Evolutionary conservation across 2,888 invertebrate genomes (phyloP).

Genomic region (Oasisia sp.): DNA sequence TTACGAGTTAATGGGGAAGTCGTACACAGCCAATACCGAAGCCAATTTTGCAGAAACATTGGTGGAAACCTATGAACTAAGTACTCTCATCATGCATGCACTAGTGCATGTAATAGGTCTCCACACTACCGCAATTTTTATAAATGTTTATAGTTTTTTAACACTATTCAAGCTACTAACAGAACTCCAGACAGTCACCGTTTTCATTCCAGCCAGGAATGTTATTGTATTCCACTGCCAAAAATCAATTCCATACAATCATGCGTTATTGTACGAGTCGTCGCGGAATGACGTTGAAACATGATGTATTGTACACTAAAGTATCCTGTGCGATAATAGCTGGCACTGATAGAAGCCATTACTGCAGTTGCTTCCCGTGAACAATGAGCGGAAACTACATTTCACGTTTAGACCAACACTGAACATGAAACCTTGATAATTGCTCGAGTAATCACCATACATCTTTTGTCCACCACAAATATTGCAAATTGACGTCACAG

Average conservation of each 20-base stretch:
- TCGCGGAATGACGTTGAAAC: neutral
- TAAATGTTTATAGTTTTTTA: neutral
- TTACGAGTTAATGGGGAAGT: neutral
- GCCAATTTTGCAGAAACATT: neutral
- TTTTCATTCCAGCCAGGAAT: neutral
- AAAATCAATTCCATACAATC: neutral
- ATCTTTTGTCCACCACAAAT: neutral
- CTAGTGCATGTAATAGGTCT: neutral
- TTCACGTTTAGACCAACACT: neutral
- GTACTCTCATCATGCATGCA: neutral
- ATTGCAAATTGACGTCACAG: neutral
- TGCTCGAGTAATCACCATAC: neutral
- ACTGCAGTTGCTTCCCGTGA: neutral
- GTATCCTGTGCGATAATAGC: neutral
- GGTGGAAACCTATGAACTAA: neutral
- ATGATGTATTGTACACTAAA: constrained; percentile 10
- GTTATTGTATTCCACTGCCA: neutral
- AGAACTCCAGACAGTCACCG: neutral
- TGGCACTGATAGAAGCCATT: neutral
- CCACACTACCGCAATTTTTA: neutral
- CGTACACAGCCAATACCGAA: neutral
- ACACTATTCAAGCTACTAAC: neutral
- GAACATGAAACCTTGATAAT: constrained; percentile 17
- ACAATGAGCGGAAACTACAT: neutral
- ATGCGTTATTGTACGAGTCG: neutral